These are phyloP conservation scores for Nephrocerus scutellatus DNA, from an alignment of 2,888 invertebrate species.

Conservation along the genomic window DNA sequence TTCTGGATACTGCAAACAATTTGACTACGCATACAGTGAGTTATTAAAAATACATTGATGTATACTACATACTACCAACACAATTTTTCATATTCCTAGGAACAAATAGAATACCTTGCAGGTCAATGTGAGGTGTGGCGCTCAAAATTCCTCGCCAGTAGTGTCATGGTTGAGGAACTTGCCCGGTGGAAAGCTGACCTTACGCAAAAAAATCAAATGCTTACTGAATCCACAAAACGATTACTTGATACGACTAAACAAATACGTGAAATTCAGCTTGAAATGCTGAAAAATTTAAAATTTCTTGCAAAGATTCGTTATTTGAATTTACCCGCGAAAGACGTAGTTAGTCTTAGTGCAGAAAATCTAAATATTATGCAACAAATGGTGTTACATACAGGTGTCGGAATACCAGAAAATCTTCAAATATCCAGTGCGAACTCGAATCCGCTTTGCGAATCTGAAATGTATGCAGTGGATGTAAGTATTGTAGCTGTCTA, in stretches of 20 bases:
- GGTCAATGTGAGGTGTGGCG: conserved; percentile 96
- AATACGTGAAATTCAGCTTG: conserved; percentile 46
- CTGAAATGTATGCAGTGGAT: conserved; percentile 42
- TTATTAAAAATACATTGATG: not conserved
- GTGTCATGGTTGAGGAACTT: conserved; percentile 87
- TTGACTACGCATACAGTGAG: conserved; percentile 71
- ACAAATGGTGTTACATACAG: conserved; percentile 45
- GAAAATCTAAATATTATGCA: conserved; percentile 46
- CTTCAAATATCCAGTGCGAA: conserved; percentile 37
- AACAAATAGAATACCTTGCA: conserved; percentile 86
- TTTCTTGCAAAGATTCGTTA: conserved; percentile 44
- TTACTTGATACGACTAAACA: conserved; percentile 40
- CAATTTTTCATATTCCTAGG: conserved; percentile 45
- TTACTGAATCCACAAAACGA: conserved; percentile 42
- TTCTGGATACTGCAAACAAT: conserved; percentile 78
- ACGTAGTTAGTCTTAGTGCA: conserved; percentile 41
- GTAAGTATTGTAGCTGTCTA: conserved; percentile 21
- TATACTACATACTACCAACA: conserved; percentile 1
- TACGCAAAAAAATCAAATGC: conserved; percentile 51
- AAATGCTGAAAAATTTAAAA: conserved; percentile 44
- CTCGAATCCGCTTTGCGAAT: conserved; percentile 39
- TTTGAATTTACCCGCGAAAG: conserved; percentile 42
- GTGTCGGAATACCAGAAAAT: conserved; percentile 44
- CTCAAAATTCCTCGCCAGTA: conserved; percentile 91
- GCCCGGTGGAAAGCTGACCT: conserved; percentile 79